phyloP scores from a whole-genome alignment of 2,888 invertebrate genomes.

The Oxyscelio sp. region DNA sequence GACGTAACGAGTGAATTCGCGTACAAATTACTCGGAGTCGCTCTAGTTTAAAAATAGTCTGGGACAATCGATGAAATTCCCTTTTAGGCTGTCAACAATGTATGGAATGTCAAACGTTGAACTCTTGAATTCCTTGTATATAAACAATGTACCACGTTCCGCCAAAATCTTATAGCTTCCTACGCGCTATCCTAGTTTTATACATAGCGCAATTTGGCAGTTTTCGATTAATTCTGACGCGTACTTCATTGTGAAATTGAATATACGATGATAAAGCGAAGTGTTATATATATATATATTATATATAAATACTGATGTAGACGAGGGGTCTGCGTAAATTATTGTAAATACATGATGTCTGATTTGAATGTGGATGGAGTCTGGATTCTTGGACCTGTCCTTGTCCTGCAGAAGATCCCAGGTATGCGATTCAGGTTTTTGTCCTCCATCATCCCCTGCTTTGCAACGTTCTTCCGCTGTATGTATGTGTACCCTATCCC shows the following conservation, averaged over 20 bases:
- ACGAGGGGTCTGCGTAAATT: constrained; percentile 78
- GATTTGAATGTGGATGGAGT: constrained; percentile 86
- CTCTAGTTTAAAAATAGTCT: constrained; percentile 37
- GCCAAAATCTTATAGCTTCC: constrained; percentile 61
- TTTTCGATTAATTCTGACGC: constrained; percentile 24
- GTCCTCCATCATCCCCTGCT: too few species aligned
- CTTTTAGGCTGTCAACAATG: constrained; percentile 22
- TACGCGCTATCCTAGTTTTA: constrained; percentile 34
- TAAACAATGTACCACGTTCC: constrained; percentile 40
- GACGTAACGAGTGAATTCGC: not conserved
- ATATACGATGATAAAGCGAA: constrained; percentile 17
- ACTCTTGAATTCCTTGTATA: constrained; percentile 47
- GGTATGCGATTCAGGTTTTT: constrained; percentile 81
- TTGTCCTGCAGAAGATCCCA: constrained; percentile 86
- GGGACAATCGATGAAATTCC: constrained; percentile 26
- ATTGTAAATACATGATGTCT: constrained; percentile 87
- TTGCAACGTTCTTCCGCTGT: constrained; percentile 41
- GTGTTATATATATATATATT: constrained; percentile 18
- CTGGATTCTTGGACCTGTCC: constrained; percentile 85
- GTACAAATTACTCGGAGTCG: constrained; percentile 23
- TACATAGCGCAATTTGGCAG: constrained; percentile 27
- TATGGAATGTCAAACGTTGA: constrained; percentile 16
- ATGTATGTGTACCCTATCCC: constrained; percentile 15
- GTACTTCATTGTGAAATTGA: constrained; percentile 47
- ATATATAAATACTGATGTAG: constrained; percentile 38